Conservation (phyloP, 2,113 vertebrate species). For the Nerophis ophidion region DNA sequence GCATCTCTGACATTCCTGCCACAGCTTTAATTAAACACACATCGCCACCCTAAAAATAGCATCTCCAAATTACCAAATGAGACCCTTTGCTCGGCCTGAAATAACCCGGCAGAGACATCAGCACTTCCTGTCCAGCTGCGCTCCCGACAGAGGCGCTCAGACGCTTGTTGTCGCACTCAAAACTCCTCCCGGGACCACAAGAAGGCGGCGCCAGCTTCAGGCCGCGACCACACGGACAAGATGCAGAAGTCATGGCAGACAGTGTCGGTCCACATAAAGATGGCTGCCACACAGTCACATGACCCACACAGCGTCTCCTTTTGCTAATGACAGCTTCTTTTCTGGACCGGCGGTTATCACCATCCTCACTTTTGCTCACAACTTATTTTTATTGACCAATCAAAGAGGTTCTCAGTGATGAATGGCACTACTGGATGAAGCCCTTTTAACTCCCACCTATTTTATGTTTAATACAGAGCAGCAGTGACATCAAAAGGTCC, state of each 20-base stretch:
- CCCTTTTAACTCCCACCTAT: no score
- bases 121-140: slow-evolving; percentile 23
- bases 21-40: slow-evolving; percentile 21
- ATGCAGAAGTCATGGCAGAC: neutral
- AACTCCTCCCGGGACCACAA: slow-evolving; percentile 48
- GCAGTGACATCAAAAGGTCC: no score
- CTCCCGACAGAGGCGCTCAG: slow-evolving; percentile 27
- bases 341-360: no score
- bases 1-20: slow-evolving; percentile 27
- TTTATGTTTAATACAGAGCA: no score
- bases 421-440: no score
- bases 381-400: no score
- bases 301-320: neutral
- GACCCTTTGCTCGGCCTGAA: slow-evolving; percentile 33
- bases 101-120: slow-evolving; percentile 39
- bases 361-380: no score
- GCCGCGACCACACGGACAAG: slow-evolving; percentile 23
- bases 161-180: slow-evolving; percentile 17
- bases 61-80: slow-evolving; percentile 44
- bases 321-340: no score
- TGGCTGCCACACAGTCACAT: neutral
- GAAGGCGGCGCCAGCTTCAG: slow-evolving; percentile 15
- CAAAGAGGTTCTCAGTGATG: no score
- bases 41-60: slow-evolving; percentile 40
- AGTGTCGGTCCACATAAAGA: slow-evolving; percentile 1